Evolutionary conservation across 1,140 invertebrate genomes (phyloP), one percentile per base, ranked within the genome.

Genomic region (Hormaphis cornu): DNA sequence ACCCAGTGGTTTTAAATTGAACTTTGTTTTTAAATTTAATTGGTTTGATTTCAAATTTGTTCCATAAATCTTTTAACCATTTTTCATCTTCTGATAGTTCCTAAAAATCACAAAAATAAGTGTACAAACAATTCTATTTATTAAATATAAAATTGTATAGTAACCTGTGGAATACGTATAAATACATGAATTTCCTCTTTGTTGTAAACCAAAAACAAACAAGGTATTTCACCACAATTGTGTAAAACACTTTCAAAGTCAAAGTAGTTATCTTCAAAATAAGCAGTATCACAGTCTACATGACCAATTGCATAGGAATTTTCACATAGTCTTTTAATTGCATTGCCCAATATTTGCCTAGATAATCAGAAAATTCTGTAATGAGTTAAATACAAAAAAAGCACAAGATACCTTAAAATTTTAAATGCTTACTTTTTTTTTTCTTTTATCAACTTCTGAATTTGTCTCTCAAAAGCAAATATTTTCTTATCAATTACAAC

Each of bases 101-200:
- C 61, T 66, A 50, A 1, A 50, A 48, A n/a, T n/a, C 7, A 37
- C 6, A 0, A 35, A 35, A 63, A 48, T 12, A 54, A 20, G 20
- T 12, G 3, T 18, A 18, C 6, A 59, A 24, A 59, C 22, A 42
- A 14, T 54, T 54, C 16, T 14, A 56, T 24, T 16, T 20, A 1
- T 63, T 28, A 5, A 20, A 16, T 7, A 30, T 14, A 22, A 50
- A 50, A 52, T 50, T 18, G 22, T 71, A 3, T 14, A 10, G 30
- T 72, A 75, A 85, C 84, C 77, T 83, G 75, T 33, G 86, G 86
- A 37, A 87, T 81, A 73, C 79, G 82, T 75, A 85, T 87, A 46
- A 84, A 77, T 2, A 83, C 86, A 75, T 83, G 84, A 2, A 87
- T 76, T 61, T 78, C 77, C 52, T 78, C 81, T 72, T 83, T 81